Conservation (phyloP, 2,888 invertebrate genomes). For the Chymomyza procnemis region DNA sequence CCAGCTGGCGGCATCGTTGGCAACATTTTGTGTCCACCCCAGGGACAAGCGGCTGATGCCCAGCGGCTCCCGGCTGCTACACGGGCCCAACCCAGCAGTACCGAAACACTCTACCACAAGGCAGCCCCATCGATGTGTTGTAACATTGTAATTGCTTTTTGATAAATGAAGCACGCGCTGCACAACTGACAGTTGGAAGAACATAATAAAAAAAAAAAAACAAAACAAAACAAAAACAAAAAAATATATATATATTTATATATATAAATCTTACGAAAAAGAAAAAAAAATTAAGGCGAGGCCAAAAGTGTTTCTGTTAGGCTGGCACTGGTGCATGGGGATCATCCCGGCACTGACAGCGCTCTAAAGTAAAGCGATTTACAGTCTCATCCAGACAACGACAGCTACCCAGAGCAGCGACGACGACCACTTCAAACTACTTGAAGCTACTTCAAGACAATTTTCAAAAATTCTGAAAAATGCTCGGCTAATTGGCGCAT, state of each 20-base stretch:
- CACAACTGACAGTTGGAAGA: constrained; percentile 58
- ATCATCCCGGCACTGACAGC: background rate
- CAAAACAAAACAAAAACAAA: constrained; percentile 19
- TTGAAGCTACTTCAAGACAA: constrained; percentile 60
- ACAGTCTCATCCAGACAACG: background rate
- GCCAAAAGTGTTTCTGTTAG: background rate
- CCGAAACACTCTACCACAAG: background rate
- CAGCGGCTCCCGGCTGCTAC: background rate
- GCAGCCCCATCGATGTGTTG: constrained; percentile 55
- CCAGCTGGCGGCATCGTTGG: background rate
- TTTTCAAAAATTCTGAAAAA: constrained; percentile 66
- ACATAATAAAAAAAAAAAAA: constrained; percentile 20
- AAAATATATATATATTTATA: background rate
- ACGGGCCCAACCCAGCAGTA: constrained; percentile 8
- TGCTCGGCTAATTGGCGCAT: constrained; percentile 69
- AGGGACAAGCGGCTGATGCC: background rate
- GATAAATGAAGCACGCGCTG: constrained; percentile 70
- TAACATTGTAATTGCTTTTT: constrained; percentile 69
- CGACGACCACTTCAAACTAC: too few relatives aligned
- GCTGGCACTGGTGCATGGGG: background rate
- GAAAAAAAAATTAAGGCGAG: constrained; percentile 7
- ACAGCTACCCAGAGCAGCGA: too few relatives aligned
- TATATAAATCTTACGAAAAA: constrained; percentile 22
- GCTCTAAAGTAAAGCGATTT: background rate
- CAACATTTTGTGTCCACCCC: background rate